phyloP scores from a whole-genome alignment of 1,140 invertebrate species.

The Panonychus citri region DNA sequence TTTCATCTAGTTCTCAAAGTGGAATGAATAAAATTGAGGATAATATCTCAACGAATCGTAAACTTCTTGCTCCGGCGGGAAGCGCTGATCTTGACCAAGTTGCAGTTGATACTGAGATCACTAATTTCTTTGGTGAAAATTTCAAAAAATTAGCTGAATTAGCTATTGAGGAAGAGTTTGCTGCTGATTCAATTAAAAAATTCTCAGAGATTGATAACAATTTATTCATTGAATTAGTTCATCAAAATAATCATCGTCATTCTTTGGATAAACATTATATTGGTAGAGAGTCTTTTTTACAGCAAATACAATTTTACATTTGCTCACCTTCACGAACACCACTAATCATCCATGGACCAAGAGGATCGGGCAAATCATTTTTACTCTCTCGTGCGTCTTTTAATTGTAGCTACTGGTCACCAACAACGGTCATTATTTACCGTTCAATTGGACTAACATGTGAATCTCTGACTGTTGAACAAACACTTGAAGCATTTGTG shows the following conservation, averaged over 20 bases:
- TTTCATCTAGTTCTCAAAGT: neutral
- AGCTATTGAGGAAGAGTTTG: slow-evolving; percentile 31
- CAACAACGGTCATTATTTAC: slow-evolving; percentile 30
- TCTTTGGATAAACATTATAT: slow-evolving; percentile 20
- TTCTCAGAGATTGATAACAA: slow-evolving; percentile 22
- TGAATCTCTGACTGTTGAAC: slow-evolving; percentile 37
- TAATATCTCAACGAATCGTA: neutral
- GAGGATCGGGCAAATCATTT: slow-evolving; percentile 76
- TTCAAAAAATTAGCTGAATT: slow-evolving; percentile 30
- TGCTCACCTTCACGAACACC: slow-evolving; percentile 38
- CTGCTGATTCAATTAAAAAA: slow-evolving; percentile 11
- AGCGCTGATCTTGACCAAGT: neutral
- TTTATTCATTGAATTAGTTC: slow-evolving; percentile 35
- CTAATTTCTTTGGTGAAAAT: slow-evolving; percentile 6
- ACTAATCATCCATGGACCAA: slow-evolving; percentile 68
- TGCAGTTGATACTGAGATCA: neutral
- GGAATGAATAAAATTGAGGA: neutral
- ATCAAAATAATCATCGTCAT: slow-evolving; percentile 21
- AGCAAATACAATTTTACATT: slow-evolving; percentile 27
- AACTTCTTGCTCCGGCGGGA: neutral
- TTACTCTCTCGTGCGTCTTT: slow-evolving; percentile 51
- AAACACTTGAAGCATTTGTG: slow-evolving; percentile 37
- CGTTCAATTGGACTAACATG: slow-evolving; percentile 32
- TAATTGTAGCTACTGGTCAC: slow-evolving; percentile 16
- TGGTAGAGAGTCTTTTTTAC: slow-evolving; percentile 20